phyloP scores from a whole-genome alignment of 2,113 vertebrate genomes.

The Motacilla alba region DNA sequence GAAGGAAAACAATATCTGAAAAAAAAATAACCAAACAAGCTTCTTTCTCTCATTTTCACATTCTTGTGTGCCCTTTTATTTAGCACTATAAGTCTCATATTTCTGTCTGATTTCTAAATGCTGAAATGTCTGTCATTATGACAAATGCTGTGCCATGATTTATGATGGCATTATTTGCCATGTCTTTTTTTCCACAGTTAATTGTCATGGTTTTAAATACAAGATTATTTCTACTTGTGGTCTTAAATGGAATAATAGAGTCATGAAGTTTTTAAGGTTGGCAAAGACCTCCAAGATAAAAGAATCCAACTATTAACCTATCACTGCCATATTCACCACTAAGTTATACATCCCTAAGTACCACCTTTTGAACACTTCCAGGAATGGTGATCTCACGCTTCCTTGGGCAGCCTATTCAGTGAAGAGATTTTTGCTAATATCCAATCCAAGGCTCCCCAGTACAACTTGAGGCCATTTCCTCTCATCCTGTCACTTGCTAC shows the following conservation, averaged over 20 bases:
- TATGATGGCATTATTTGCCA: conserved; percentile 67
- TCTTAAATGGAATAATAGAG: not conserved
- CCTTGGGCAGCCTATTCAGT: not conserved
- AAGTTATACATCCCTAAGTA: not conserved
- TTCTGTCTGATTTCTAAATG: not conserved
- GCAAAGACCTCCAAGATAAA: not conserved
- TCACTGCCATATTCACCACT: not conserved
- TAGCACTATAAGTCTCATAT: not conserved
- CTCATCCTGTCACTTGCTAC: not conserved
- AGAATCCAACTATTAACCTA: not conserved
- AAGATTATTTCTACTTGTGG: not conserved
- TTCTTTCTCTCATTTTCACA: not conserved
- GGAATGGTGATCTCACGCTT: not conserved
- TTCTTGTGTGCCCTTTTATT: not conserved
- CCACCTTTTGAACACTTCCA: not conserved
- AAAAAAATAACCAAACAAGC: not conserved
- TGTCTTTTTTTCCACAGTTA: conserved; percentile 1
- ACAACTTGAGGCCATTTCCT: not conserved
- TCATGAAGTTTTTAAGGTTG: not conserved
- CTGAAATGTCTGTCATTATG: not conserved
- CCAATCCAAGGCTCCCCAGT: not conserved
- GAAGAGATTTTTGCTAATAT: not conserved
- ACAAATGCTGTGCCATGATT: conserved; percentile 29
- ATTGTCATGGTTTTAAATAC: conserved; percentile 69
- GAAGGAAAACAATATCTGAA: not conserved